Base-by-base conservation (phyloP, 2,797 vertebrate genomes). In the Silurus lanzhouensis region DNA sequence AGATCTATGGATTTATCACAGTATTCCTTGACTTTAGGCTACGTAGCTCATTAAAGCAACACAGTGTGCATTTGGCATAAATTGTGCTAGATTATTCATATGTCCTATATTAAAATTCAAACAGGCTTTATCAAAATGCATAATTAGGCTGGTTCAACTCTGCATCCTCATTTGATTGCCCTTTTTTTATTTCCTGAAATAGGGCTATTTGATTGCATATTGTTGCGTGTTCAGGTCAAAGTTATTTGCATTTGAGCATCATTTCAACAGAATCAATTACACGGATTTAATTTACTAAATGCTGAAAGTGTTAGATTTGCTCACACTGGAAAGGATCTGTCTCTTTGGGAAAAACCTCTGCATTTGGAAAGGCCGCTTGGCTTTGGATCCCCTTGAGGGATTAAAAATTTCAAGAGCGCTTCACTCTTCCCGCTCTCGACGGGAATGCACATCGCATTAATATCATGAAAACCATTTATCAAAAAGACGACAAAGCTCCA, bases 371-470 rank as follows among this genome's bases (percentile, higher is more conserved):
- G 25, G 31, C 72, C 20, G 60, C 61, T 83, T 76, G 72, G 82
- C 72, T 3, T 68, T 67, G 81, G 74, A 84, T 77, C 55, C 70
- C 85, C 84, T 87, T 44, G 67, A 84, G 48, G 75, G 79, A 78
- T 83, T 78, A 84, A 87, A 83, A 68, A 78, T 80, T 84, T 87
- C 77, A 57, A 79, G 67, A 86, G 71, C 77, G 77, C 78, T 75
- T 79, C 57, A 38, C 72, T 83, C 68, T 83, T 83, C 81, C 68
- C 44, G n/a, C 82, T 44, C 48, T 64, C 17, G 77, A 81, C n/a
- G 6, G 46, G 22, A 61, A 87, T 57, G 79, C 83, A 80, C 66
- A 84, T 72, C 82, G 25, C 72, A 76, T 84, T 86, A 82, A 84
- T 84, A 81, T 67, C 64, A 74, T 14, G 79, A 81, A 86, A 58